Evolutionary conservation across 1,140 invertebrate species (phyloP), one percentile per base, ranked within the genome.

Genomic region (Xylocopa sonorina): DNA sequence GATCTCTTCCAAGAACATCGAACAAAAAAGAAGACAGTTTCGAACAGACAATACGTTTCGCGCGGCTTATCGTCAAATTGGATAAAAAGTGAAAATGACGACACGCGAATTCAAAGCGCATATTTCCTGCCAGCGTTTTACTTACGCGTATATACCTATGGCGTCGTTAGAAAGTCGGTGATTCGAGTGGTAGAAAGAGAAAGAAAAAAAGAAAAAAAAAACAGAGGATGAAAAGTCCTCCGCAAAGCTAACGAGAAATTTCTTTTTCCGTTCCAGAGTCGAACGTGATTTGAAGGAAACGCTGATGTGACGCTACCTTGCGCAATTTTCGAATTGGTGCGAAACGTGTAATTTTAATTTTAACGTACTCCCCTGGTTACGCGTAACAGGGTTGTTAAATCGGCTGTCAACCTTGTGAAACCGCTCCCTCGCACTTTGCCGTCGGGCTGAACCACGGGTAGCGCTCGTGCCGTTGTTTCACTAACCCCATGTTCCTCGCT

Each of bases 311-410:
- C 57, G 51, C 53, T 50, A 51, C 53, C 48, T 83, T 72, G 72
- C 72, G 67, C 81, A 81, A 85, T 84, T n/a, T n/a, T 81, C 62
- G 55, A 60, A 50, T 71, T 58, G 60, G 32, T 60, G 57, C 46
- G 63, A 43, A 55, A 68, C 34, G 55, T 50, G 62, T 83, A 80
- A 82, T 82, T 73, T 82, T 68, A 84, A 62, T 67, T 78, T 85
- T 85, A 81, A 85, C 64, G 62, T 43, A 29, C 69, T 60, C 72
- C 79, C 66, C 67, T 79, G 43, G 81, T 60, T 66, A 43, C 32
- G 64, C 51, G 73, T 85, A 81, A 84, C 80, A 71, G 78, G 53
- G 48, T 68, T 72, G 50, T 85, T 81, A 81, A 85, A 72, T 84
- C 32, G 62, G 62, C 50, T 32, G 46, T 46, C 63, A 43, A 38